Percentiles rank a stretch among this genome's conserved stretches.
Evolutionary conservation across 2,113 vertebrate genomes (phyloP).

Genomic region (Cisticola juncidis): DNA sequence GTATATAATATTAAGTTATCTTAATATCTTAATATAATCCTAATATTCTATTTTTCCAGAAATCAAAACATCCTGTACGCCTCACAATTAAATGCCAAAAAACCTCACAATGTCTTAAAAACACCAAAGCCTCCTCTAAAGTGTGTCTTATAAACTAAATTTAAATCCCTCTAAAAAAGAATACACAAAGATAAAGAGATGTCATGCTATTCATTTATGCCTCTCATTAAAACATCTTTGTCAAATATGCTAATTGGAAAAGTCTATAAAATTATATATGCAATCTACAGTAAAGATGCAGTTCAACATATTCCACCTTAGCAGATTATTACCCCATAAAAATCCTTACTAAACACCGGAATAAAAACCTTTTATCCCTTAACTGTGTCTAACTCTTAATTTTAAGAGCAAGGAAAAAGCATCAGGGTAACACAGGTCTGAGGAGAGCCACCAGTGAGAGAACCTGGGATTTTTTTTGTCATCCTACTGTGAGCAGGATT

Average conservation of each 20-base stretch:
- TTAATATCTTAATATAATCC: background rate
- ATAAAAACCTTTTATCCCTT: background rate
- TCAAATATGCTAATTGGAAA: background rate
- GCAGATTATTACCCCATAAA: background rate
- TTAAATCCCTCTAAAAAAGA: background rate
- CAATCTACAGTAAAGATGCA: accelerated
- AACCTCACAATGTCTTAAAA: background rate
- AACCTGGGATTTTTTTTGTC: background rate
- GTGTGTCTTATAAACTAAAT: background rate
- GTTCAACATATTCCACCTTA: background rate
- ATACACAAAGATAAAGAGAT: background rate
- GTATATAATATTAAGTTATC: too few relatives aligned
- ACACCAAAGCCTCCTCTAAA: background rate
- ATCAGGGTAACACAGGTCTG: background rate
- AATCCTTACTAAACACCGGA: background rate
- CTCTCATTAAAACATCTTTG: background rate
- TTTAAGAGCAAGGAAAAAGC: background rate
- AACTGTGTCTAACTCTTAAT: accelerated
- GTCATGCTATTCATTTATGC: accelerated
- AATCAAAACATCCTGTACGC: background rate
- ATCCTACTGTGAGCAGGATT: background rate
- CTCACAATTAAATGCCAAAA: background rate
- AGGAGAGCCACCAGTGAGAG: background rate
- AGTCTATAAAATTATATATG: background rate
- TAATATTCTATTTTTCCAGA: background rate